Conservation (phyloP, 2,888 invertebrate species). For the Protonemura montana region DNA sequence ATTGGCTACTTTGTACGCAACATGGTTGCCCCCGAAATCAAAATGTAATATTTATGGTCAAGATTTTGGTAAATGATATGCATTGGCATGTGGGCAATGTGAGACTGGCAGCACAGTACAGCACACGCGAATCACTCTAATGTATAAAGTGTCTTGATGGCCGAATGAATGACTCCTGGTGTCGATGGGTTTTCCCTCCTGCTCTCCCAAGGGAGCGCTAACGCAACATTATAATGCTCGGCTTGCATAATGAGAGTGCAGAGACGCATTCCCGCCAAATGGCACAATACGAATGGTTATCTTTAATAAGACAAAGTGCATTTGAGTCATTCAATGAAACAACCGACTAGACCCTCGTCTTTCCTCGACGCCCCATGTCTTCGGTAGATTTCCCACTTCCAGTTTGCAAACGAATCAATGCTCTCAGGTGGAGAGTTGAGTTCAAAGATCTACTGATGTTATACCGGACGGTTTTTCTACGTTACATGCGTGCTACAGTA, state of each 20-base stretch:
- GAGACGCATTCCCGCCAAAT: conserved; percentile 45
- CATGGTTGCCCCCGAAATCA: background rate
- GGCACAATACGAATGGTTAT: conserved; percentile 30
- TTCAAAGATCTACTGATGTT: background rate
- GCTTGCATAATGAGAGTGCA: conserved; percentile 47
- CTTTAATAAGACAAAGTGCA: conserved; percentile 49
- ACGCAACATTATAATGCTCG: background rate
- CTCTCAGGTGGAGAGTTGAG: conserved; percentile 21
- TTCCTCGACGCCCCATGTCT: background rate
- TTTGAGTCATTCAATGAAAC: conserved; percentile 45
- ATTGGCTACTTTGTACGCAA: background rate
- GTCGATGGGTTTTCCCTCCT: background rate
- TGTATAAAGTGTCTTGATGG: conserved; percentile 16
- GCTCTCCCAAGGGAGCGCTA: background rate
- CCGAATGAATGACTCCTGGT: conserved; percentile 17
- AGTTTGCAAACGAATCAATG: conserved; percentile 23
- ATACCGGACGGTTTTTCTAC: conserved; percentile 18
- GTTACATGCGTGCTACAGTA: conserved; percentile 39
- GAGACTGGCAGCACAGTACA: background rate
- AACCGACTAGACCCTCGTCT: conserved; percentile 2
- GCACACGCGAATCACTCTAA: background rate
- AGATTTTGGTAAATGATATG: conserved; percentile 12
- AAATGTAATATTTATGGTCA: background rate
- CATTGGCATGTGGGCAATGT: background rate
- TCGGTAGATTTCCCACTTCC: conserved; percentile 13